Base-by-base conservation (phyloP, 2,888 invertebrate species). In the Cosmorhoe ocellata region DNA sequence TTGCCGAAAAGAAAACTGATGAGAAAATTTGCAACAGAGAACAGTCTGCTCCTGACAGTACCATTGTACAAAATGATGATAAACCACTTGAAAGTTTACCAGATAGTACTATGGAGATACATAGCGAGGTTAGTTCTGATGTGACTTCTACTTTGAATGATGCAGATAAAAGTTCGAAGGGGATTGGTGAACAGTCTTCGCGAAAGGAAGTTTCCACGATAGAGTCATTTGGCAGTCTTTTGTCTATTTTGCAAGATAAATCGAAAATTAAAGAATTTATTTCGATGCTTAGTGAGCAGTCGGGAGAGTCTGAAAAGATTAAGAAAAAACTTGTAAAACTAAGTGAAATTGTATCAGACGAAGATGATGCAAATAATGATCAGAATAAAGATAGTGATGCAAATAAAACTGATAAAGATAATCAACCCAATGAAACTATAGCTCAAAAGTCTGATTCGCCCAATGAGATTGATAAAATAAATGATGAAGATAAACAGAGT, bases 321-420 rank as follows among this genome's bases (percentile, higher is more conserved):
- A 91, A 90, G 62, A 92, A 92, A 61, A 92, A 91, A 61, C 85
- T 93, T 14, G 91, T 91, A 63, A 91, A 88, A 63, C 81, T 92
- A 0, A 87, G 92, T 55, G 91, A 91, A 64, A 90, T 92, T 3
- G 91, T 91, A 11, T 91, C 90, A 0, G 92, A 92, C 64, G 81
- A 90, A 52, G 81, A 89, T 61, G 71, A 81, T 58, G 56, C 24
- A 2, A 53, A 43, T 18, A 36, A 37, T 32, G 28, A 53, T 14
- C 27, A 42, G 41, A 48, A n/a, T 7, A 36, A 1, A 22, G 39
- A 11, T 9, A 5, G 6, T 14, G 8, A 43, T 10, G n/a, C 13
- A 9, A 30, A 32, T 2, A 28, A 28, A 31, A 18, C 39, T 27
- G 13, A 4, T 22, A 22, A 48, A 24, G 6, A n/a, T 27, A 26